Percentiles rank a stretch among this genome's conserved stretches.
Conservation (phyloP, 2,797 vertebrate genomes). For the Coccyzus lansbergi region DNA sequence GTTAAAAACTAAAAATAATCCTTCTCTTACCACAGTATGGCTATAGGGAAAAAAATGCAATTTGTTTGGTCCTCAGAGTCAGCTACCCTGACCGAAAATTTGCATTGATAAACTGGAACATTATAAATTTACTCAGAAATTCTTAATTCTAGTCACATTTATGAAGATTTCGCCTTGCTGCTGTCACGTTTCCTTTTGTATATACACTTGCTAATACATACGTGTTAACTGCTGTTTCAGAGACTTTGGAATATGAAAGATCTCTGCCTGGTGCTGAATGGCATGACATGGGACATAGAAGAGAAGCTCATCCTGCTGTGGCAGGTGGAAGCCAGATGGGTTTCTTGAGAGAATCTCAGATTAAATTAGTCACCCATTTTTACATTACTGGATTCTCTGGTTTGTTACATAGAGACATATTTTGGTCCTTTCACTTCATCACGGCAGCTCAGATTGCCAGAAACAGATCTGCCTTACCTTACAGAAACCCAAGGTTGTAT, state of each 20-base stretch:
- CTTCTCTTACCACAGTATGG: neutral
- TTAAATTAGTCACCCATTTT: neutral
- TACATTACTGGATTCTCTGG: neutral
- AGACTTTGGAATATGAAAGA: neutral
- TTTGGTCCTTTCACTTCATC: neutral
- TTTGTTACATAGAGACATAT: neutral
- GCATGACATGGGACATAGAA: neutral
- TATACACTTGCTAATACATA: neutral
- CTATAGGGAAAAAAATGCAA: neutral
- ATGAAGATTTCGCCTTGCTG: neutral
- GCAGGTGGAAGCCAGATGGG: neutral
- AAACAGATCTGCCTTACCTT: neutral
- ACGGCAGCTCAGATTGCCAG: neutral
- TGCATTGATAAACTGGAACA: neutral
- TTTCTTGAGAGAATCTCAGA: neutral
- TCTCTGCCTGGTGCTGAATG: neutral
- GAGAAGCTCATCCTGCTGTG: neutral
- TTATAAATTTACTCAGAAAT: neutral
- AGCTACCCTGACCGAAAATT: neutral
- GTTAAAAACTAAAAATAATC: neutral
- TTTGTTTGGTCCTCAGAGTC: neutral
- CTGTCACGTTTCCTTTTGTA: neutral
- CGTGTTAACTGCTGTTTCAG: neutral
- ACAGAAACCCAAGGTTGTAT: neutral
- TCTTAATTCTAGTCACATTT: neutral